A percentile compares a stretch with the other conserved stretches of the same genome.
Conservation (phyloP, 2,113 vertebrate genomes). For the Pseudolaguvia tuberculata region DNA sequence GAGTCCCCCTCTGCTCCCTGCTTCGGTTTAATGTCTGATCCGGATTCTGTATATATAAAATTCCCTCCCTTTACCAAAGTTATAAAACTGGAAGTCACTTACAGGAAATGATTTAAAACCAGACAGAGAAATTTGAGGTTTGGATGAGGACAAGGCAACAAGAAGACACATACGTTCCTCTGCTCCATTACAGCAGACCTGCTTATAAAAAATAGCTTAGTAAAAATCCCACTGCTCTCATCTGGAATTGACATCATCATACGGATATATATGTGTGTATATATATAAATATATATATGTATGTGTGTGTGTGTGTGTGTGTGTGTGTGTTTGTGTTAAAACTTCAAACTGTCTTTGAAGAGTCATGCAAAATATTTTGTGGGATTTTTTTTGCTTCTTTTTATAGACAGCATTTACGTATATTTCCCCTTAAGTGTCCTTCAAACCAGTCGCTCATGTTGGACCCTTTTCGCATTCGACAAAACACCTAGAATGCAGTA, state of each 20-base stretch:
- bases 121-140: conserved; percentile 56
- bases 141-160: conserved; percentile 58
- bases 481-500: background rate
- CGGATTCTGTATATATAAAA: conserved; percentile 30
- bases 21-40: background rate
- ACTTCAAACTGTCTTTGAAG: conserved; percentile 63
- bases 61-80: conserved; percentile 57
- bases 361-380: conserved; percentile 60
- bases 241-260: conserved; percentile 67
- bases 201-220: conserved; percentile 70
- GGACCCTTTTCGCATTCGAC: conserved; percentile 2
- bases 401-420: conserved; percentile 36
- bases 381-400: background rate
- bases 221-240: conserved; percentile 65
- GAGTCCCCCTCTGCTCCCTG: background rate
- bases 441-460: background rate
- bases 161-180: conserved; percentile 56
- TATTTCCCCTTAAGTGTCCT: conserved; percentile 5
- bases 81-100: conserved; percentile 74
- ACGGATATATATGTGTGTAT: conserved; percentile 62
- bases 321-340: conserved; percentile 38
- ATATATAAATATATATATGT: too few relatives aligned
- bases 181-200: conserved; percentile 50
- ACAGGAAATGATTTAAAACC: conserved; percentile 65
- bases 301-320: conserved; percentile 37